Evolutionary conservation across 2,888 invertebrate species (phyloP).

Genomic region (Megalurothrips usitatus): DNA sequence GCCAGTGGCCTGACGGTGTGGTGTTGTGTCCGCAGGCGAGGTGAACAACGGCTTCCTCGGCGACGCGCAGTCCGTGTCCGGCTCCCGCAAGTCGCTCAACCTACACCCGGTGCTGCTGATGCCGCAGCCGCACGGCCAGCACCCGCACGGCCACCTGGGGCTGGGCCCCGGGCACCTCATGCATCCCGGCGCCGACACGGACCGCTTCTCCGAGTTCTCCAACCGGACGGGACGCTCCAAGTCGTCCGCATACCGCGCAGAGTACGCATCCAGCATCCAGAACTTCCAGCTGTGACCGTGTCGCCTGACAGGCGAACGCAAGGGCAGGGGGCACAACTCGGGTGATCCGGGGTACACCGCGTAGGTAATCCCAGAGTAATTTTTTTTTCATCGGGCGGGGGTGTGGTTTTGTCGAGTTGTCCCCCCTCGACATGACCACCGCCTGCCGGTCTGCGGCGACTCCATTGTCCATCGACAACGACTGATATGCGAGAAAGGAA

Average conservation of each 20-base stretch:
- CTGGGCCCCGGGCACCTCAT: conserved; percentile 47
- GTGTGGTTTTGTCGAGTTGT: no score
- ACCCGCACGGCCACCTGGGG: conserved; percentile 41
- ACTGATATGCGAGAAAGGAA: conserved; percentile 42
- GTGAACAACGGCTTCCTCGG: conserved; percentile 83
- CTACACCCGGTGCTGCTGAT: conserved; percentile 81
- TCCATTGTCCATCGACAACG: conserved; percentile 41
- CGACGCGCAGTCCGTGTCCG: conserved; percentile 77
- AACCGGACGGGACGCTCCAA: conserved; percentile 62
- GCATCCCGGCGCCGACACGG: conserved; percentile 57
- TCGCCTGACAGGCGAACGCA: no score
- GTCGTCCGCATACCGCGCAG: conserved; percentile 53
- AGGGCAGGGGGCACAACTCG: no score
- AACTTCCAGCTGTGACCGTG: conserved; percentile 59
- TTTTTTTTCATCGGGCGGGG: no score
- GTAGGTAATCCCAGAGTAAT: no score
- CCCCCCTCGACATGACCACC: no score
- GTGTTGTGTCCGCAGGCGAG: conserved; percentile 63
- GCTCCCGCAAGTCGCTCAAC: conserved; percentile 79
- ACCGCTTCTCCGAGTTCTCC: conserved; percentile 76
- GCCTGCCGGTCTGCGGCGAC: conserved; percentile 39
- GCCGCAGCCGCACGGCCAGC: conserved; percentile 52
- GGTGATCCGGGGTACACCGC: no score
- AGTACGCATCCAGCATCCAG: conserved; percentile 63
- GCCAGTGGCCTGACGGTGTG: not conserved